A percentile compares a stretch with the other conserved stretches of the same genome.
Evolutionary conservation across 1,140 invertebrate genomes (phyloP).

Genomic region (Lepidurus arcticus): DNA sequence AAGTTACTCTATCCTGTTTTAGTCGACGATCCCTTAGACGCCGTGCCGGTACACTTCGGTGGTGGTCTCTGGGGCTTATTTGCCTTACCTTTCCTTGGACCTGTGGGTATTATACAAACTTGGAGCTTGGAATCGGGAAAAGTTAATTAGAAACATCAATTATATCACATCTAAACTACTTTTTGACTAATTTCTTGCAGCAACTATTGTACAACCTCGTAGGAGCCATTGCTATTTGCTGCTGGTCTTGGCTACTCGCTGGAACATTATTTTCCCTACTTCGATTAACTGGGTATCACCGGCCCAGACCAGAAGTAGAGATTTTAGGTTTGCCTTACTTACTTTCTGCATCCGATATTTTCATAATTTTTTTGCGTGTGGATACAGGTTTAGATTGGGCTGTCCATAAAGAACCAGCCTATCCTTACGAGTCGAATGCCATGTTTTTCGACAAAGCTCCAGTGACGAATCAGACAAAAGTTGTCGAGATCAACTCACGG

Average conservation of each 20-base stretch:
- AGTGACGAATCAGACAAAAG: neutral
- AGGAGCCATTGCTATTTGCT: slow-evolving; percentile 47
- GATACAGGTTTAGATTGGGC: neutral
- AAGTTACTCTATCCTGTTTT: slow-evolving; percentile 30
- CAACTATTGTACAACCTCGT: slow-evolving; percentile 48
- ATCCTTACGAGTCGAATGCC: neutral
- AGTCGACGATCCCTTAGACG: slow-evolving; percentile 57
- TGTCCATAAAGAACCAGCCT: neutral
- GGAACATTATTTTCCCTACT: slow-evolving; percentile 45
- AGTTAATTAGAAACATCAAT: neutral
- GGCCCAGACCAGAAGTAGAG: neutral
- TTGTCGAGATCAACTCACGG: neutral
- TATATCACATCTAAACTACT: neutral
- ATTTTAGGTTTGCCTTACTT: neutral
- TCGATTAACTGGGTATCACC: neutral
- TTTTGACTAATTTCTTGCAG: slow-evolving; percentile 38
- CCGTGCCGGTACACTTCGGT: slow-evolving; percentile 53
- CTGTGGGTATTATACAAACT: slow-evolving; percentile 41
- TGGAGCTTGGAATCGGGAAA: neutral
- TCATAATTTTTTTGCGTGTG: neutral
- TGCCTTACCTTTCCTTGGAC: slow-evolving; percentile 44
- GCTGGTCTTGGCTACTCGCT: slow-evolving; percentile 46
- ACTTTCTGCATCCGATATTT: neutral
- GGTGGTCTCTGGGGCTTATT: slow-evolving; percentile 54
- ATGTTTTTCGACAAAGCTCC: neutral